Conservation (phyloP, 2,113 vertebrate species). For the Oreochromis tanganicae region DNA sequence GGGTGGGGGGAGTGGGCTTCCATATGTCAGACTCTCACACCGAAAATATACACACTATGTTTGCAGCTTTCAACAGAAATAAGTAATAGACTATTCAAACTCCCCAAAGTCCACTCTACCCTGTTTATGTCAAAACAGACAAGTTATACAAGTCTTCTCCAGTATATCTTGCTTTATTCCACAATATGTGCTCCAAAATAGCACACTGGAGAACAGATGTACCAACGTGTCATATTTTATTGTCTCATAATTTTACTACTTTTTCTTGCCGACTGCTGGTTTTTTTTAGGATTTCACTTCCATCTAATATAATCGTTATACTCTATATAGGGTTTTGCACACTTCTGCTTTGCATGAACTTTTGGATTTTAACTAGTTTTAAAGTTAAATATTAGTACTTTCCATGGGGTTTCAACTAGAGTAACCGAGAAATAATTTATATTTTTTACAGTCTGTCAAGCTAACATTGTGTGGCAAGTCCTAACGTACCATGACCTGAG, state of each 20-base stretch:
- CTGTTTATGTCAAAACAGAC: not conserved
- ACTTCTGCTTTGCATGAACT: not conserved
- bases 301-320: not conserved
- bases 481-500: not conserved
- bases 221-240: not conserved
- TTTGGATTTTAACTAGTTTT: not conserved
- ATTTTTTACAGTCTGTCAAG: not conserved
- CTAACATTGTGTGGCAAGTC: not conserved
- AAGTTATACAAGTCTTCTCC: not conserved
- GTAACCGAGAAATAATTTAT: not conserved
- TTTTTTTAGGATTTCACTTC: not conserved
- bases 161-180: not conserved
- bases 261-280: not conserved
- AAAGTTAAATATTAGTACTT: not conserved
- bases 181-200: not conserved
- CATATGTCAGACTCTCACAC: not conserved
- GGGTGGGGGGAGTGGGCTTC: not conserved
- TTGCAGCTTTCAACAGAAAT: not conserved
- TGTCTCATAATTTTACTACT: not conserved
- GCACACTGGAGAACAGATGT: not conserved
- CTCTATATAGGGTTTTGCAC: not conserved
- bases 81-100: not conserved
- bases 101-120: not conserved
- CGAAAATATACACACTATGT: not conserved
- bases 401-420: not conserved